phyloP scores from a whole-genome alignment of 2,797 vertebrate genomes.

The Ctenopoma multispine region DNA sequence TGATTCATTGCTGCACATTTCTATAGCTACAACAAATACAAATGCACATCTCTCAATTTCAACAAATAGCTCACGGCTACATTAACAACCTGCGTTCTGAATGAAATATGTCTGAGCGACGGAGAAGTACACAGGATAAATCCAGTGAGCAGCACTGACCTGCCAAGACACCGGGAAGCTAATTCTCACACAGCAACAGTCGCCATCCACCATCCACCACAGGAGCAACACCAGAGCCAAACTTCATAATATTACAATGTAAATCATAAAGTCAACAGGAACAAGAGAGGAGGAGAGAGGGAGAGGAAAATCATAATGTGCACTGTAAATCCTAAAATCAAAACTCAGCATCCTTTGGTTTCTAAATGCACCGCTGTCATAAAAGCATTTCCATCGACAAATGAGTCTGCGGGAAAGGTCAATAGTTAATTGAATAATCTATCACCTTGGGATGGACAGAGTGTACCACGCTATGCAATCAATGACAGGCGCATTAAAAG shows the following conservation, averaged over 20 bases:
- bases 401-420: constrained; percentile 97
- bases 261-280: constrained; percentile 78
- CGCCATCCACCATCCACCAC: constrained; percentile 33
- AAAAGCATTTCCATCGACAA: constrained; percentile 93
- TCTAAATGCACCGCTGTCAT: constrained; percentile 89
- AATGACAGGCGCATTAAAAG: constrained; percentile 98
- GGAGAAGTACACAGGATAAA: constrained; percentile 48
- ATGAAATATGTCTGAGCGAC: constrained; percentile 52
- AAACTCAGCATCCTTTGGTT: constrained; percentile 86
- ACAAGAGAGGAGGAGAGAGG: constrained; percentile 20
- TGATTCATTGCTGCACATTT: constrained; percentile 50
- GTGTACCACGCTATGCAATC: constrained; percentile 91
- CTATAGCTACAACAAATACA: constrained; percentile 40
- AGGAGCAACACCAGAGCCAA: constrained; percentile 48
- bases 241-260: constrained; percentile 66
- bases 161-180: constrained; percentile 40
- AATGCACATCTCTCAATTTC: constrained; percentile 44
- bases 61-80: constrained; percentile 48
- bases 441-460: constrained; percentile 97
- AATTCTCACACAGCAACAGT: constrained; percentile 14
- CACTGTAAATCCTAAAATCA: constrained; percentile 88
- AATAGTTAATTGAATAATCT: constrained; percentile 99
- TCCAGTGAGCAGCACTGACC: constrained; percentile 29
- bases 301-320: constrained; percentile 44
- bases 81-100: constrained; percentile 49